A percentile compares a stretch with the other conserved stretches of the same genome.
Conservation (phyloP, 2,113 vertebrate genomes). For the Turdus rufiventris region DNA sequence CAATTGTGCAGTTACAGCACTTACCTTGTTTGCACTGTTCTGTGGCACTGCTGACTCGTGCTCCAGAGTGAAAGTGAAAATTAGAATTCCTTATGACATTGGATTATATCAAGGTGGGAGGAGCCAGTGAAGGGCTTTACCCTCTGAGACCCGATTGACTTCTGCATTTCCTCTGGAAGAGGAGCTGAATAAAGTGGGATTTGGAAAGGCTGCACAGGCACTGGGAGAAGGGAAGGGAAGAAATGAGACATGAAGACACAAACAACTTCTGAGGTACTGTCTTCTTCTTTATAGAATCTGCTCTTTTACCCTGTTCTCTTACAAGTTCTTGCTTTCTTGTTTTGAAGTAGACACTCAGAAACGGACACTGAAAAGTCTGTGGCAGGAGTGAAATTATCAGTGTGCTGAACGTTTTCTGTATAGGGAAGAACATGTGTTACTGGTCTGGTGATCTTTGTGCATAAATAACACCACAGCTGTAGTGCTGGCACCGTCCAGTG, state of each 20-base stretch:
- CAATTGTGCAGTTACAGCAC: neutral
- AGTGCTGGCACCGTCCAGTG: no score
- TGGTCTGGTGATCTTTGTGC: rapidly evolving
- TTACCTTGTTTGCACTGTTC: rapidly evolving
- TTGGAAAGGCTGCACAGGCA: neutral
- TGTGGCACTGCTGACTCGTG: rapidly evolving
- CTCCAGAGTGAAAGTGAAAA: neutral
- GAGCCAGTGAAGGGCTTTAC: rapidly evolving
- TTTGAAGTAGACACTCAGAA: neutral
- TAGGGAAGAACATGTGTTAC: rapidly evolving
- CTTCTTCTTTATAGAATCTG: neutral
- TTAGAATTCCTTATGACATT: rapidly evolving
- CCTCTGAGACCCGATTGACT: rapidly evolving
- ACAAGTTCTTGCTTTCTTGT: neutral
- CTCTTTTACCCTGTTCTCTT: neutral
- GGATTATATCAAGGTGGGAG: rapidly evolving
- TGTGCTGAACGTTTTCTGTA: rapidly evolving
- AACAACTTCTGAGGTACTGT: neutral
- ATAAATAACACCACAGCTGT: rapidly evolving
- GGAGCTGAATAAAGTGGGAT: neutral
- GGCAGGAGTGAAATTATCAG: neutral
- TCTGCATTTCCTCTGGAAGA: neutral
- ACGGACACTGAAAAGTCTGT: neutral
- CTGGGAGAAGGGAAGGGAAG: neutral
- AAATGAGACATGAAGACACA: neutral